A percentile compares a stretch with the other conserved stretches of the same genome.
Evolutionary conservation across 2,113 vertebrate species (phyloP).

Genomic region (Heptranchias perlo): DNA sequence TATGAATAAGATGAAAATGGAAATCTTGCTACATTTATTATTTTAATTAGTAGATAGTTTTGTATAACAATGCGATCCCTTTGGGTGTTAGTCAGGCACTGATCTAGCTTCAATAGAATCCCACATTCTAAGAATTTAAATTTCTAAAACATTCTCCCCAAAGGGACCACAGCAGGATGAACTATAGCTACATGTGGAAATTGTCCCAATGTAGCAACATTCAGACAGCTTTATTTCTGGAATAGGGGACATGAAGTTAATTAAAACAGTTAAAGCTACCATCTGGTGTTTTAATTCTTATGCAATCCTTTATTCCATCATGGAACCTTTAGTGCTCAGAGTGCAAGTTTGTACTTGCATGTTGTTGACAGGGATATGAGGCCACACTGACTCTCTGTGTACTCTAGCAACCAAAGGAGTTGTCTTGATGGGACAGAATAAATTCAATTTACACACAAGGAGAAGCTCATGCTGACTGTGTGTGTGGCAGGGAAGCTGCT

Average conservation of each 20-base stretch:
- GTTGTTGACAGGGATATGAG: background rate
- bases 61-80: background rate
- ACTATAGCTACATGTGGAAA: background rate
- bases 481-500: background rate
- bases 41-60: background rate
- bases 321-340: background rate
- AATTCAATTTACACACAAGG: background rate
- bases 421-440: background rate
- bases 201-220: background rate
- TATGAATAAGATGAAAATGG: conserved; percentile 7
- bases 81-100: background rate
- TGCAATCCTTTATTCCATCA: background rate
- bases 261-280: background rate
- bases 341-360: background rate
- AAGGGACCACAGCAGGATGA: background rate
- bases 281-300: background rate
- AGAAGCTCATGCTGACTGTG: background rate
- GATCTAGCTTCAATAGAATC: background rate
- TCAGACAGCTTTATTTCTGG: background rate
- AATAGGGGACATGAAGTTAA: background rate
- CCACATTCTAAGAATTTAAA: background rate
- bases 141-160: background rate
- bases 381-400: no score
- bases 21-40: background rate
- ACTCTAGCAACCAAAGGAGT: background rate